A percentile compares a stretch with the other conserved stretches of the same genome.
These are phyloP conservation scores for Apodemia duryi DNA, from an alignment of 2,888 invertebrate species.

Conservation along the genomic window DNA sequence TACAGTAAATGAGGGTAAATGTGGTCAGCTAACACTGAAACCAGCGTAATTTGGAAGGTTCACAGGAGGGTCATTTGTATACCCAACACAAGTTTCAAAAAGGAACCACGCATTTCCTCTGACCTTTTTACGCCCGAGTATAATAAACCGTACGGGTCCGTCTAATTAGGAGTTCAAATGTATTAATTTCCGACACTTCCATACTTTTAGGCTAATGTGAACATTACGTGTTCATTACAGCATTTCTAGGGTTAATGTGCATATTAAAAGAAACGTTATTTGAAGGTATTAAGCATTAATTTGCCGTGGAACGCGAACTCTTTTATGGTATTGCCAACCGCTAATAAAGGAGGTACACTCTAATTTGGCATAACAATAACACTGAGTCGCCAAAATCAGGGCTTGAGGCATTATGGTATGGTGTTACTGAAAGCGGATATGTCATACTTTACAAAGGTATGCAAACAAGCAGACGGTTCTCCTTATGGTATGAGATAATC, in stretches of 20 bases:
- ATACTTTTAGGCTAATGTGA: conserved; percentile 11
- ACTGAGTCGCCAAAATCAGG: conserved; percentile 32
- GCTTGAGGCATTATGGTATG: conserved; percentile 23
- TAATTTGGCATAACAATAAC: conserved; percentile 49
- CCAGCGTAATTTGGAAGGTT: conserved; percentile 1
- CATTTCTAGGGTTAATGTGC: not conserved
- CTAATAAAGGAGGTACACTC: conserved; percentile 35
- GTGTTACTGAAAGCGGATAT: conserved; percentile 9
- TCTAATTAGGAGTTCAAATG: conserved; percentile 7
- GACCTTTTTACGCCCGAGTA: not conserved
- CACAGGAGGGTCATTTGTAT: not conserved
- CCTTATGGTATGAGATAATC: too few species aligned
- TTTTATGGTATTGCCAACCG: conserved; percentile 21
- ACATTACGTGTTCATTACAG: not conserved
- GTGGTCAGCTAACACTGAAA: too few species aligned
- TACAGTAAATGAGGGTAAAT: too few species aligned
- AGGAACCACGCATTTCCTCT: not conserved
- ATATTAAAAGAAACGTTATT: not conserved
- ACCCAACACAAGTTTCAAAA: not conserved
- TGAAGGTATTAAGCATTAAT: not conserved
- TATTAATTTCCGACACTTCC: conserved; percentile 12
- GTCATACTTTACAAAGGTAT: not conserved
- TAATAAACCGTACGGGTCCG: conserved; percentile 1
- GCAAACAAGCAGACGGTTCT: too few species aligned
- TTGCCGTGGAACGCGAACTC: not conserved